Percentiles rank a stretch among this genome's conserved stretches.
These are phyloP conservation scores for Sturnus vulgaris DNA, from an alignment of 2,113 vertebrate species.

Conservation along the genomic window DNA sequence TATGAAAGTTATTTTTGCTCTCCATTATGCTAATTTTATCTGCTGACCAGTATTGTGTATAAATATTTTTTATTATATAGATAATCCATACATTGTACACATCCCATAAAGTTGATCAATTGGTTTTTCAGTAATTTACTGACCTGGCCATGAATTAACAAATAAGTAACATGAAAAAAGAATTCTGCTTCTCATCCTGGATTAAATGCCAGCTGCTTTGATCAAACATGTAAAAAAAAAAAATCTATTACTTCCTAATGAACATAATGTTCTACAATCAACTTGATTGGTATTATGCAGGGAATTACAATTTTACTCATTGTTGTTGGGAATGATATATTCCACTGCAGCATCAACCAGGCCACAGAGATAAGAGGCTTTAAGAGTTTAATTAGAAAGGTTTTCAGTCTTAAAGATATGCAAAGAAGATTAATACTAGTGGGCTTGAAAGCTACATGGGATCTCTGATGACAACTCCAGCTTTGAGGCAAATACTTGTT, in stretches of 20 bases:
- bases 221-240: constrained; percentile 12
- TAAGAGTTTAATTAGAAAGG: constrained; percentile 57
- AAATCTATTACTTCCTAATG: constrained; percentile 34
- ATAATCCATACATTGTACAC: not conserved
- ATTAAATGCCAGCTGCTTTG: constrained; percentile 44
- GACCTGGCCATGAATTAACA: not conserved
- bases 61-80: not conserved
- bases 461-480: not conserved
- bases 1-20: not conserved
- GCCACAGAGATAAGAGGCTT: constrained; percentile 57
- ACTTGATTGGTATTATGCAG: constrained; percentile 26
- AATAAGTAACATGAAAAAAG: not conserved
- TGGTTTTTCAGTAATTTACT: not conserved
- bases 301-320: constrained; percentile 33
- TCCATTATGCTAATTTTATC: not conserved
- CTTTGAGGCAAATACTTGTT: constrained; percentile 21
- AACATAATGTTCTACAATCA: constrained; percentile 42
- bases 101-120: not conserved
- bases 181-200: not conserved
- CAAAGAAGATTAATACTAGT: constrained; percentile 46
- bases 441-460: constrained; percentile 15
- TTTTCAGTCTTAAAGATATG: constrained; percentile 45
- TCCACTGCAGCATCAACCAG: not conserved
- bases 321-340: constrained; percentile 14
- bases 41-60: not conserved